Evolutionary conservation across 2,113 vertebrate species (phyloP).

Genomic region (Psophia crepitans): DNA sequence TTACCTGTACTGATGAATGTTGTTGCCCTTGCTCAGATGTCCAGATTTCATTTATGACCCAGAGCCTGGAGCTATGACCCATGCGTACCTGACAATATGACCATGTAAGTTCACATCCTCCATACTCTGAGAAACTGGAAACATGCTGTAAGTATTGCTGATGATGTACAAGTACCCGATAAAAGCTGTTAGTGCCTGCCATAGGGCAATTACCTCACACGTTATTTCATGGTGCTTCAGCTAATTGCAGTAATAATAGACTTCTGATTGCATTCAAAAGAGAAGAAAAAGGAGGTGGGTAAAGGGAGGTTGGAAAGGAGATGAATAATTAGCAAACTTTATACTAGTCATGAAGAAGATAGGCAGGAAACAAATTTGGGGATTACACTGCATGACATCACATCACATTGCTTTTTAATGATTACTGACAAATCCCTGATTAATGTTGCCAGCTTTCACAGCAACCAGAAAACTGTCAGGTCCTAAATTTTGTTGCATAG

Average conservation of each 20-base stretch:
- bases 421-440: background rate
- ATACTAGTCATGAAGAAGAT: background rate
- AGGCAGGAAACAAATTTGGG: background rate
- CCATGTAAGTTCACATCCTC: background rate
- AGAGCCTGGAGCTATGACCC: background rate
- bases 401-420: background rate
- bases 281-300: background rate
- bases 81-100: background rate
- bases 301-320: background rate
- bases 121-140: background rate
- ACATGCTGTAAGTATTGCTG: background rate
- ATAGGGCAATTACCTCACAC: background rate
- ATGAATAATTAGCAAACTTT: background rate
- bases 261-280: background rate
- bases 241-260: background rate
- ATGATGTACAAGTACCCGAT: background rate
- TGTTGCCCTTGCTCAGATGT: background rate
- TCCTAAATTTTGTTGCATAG: background rate
- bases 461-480: background rate
- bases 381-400: background rate
- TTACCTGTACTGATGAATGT: background rate
- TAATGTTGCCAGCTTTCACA: background rate
- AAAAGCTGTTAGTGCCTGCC: background rate
- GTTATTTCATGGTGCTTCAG: background rate
- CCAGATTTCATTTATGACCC: background rate